Evolutionary conservation across 2,113 vertebrate species (phyloP).

Genomic region (Vulpes vulpes): DNA sequence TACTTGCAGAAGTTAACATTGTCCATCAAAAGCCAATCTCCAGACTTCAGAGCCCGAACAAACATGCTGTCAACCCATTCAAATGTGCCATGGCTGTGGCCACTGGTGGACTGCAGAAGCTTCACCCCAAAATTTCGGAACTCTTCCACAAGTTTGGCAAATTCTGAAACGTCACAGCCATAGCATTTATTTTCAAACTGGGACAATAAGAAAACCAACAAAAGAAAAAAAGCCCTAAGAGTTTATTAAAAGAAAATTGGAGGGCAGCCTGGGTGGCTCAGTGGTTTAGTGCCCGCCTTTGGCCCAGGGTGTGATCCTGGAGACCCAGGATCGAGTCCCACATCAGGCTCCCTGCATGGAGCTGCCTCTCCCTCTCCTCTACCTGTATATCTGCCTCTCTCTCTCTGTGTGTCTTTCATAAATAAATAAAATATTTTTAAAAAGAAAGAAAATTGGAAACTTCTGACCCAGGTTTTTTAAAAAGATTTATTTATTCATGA

Average conservation of each 20-base stretch:
- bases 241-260: not conserved
- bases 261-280: not conserved
- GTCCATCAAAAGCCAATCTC: slow-evolving; percentile 99
- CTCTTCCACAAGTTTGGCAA: slow-evolving; percentile 94
- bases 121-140: slow-evolving; percentile 93
- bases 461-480: too few species aligned
- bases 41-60: slow-evolving; percentile 94
- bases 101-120: slow-evolving; percentile 90
- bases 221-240: not conserved
- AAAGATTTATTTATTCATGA: too few species aligned
- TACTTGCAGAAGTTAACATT: slow-evolving; percentile 99
- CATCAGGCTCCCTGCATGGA: too few species aligned
- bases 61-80: slow-evolving; percentile 98
- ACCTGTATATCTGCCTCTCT: too few species aligned
- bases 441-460: too few species aligned
- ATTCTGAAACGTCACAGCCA: slow-evolving; percentile 88
- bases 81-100: slow-evolving; percentile 93
- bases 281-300: too few species aligned
- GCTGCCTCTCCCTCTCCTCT: too few species aligned
- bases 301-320: too few species aligned
- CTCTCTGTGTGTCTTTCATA: too few species aligned
- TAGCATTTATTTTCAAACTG: slow-evolving; percentile 21
- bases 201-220: not conserved
- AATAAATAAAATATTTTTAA: too few species aligned
- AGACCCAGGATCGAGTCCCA: too few species aligned